phyloP scores from a whole-genome alignment of 2,888 invertebrate genomes.

The Siphlonurus alternatus region DNA sequence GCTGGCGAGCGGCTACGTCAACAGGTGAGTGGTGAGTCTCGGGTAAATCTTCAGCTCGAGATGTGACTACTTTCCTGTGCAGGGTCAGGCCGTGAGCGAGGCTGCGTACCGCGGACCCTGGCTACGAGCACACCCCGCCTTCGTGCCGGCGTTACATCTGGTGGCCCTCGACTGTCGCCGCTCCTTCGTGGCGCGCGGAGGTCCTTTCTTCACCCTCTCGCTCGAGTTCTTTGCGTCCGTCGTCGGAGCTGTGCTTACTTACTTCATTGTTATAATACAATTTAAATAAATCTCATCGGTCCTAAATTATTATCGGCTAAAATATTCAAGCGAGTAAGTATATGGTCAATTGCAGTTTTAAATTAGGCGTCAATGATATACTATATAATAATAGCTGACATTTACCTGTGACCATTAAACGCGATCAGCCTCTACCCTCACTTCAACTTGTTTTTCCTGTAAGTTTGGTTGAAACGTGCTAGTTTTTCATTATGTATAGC shows the following conservation, averaged over 20 bases:
- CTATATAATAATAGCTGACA: background rate
- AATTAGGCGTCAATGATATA: background rate
- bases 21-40: too few species aligned
- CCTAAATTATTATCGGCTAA: background rate
- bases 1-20: too few species aligned
- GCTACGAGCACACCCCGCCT: background rate
- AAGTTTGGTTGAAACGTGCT: too few species aligned
- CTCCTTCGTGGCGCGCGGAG: background rate
- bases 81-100: background rate
- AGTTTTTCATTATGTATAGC: too few species aligned
- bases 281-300: background rate
- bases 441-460: too few species aligned
- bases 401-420: background rate
- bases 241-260: background rate
- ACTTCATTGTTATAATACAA: background rate
- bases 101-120: background rate
- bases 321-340: background rate
- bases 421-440: background rate
- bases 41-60: too few species aligned
- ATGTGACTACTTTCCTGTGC: background rate
- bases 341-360: too few species aligned
- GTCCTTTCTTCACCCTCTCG: background rate
- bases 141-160: background rate
- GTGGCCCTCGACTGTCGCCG: background rate
- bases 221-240: background rate